phyloP scores from a whole-genome alignment of 2,113 vertebrate genomes.

The Carassius auratus region DNA sequence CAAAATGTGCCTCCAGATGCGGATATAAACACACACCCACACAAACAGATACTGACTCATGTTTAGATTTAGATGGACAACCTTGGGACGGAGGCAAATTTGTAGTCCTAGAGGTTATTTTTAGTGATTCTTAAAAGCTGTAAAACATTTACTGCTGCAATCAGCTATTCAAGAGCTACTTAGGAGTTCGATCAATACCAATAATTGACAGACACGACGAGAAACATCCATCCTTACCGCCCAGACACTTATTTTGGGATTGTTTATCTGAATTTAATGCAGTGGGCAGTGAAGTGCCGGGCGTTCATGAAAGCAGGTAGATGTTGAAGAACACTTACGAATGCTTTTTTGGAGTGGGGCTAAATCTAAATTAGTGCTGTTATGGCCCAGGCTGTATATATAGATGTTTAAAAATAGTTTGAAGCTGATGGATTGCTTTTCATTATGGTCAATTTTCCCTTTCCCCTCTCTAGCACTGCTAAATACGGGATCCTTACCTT shows the following conservation, averaged over 20 bases:
- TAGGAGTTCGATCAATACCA: slow-evolving; percentile 63
- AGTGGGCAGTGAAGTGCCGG: slow-evolving; percentile 47
- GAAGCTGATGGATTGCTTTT: neutral
- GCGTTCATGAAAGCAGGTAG: slow-evolving; percentile 11
- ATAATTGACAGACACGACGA: slow-evolving; percentile 60
- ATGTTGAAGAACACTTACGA: slow-evolving; percentile 28
- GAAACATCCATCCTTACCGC: slow-evolving; percentile 47
- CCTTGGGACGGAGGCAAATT: neutral
- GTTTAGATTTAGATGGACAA: slow-evolving; percentile 31
- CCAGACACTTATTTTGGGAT: slow-evolving; percentile 59
- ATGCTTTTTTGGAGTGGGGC: slow-evolving; percentile 43
- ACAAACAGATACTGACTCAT: slow-evolving; percentile 1
- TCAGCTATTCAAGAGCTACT: slow-evolving; percentile 63
- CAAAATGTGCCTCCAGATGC: neutral
- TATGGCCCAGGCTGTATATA: neutral
- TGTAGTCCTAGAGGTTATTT: slow-evolving; percentile 32
- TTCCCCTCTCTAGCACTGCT: slow-evolving; percentile 83
- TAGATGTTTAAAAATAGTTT: neutral
- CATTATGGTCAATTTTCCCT: slow-evolving; percentile 11
- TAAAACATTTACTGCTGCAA: slow-evolving; percentile 67
- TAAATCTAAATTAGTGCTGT: slow-evolving; percentile 38
- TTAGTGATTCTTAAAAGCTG: slow-evolving; percentile 51
- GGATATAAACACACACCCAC: slow-evolving; percentile 3
- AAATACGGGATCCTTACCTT: slow-evolving; percentile 98
- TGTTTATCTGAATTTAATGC: slow-evolving; percentile 64